Evolutionary conservation across 1,140 invertebrate species (phyloP).

Genomic region (Panagrolaimus sp.): DNA sequence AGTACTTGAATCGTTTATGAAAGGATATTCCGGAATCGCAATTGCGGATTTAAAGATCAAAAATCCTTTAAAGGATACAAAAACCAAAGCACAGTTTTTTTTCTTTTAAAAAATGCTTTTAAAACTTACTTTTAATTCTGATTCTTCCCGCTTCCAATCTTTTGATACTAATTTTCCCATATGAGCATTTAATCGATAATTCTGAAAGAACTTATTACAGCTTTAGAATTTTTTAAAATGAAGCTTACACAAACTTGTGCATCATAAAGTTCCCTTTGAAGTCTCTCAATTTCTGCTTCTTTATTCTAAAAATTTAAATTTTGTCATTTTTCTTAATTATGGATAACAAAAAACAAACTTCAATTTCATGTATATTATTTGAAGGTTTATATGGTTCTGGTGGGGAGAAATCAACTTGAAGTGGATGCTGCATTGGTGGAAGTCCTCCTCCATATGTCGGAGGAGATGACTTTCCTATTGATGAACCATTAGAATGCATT

Average conservation of each 20-base stretch:
- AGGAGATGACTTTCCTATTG: conserved; percentile 4
- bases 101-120: too few species aligned
- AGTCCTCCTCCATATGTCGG: conserved; percentile 3
- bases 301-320: conserved; percentile 1
- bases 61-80: too few species aligned
- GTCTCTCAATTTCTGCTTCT: conserved; percentile 3
- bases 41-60: too few species aligned
- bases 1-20: too few species aligned
- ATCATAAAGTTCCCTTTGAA: conserved; percentile 7
- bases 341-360: background rate
- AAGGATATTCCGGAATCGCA: too few species aligned
- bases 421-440: conserved; percentile 5
- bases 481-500: background rate
- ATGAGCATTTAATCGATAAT: conserved; percentile 2
- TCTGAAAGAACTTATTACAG: too few species aligned
- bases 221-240: background rate
- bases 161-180: conserved; percentile 8
- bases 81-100: too few species aligned
- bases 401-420: background rate
- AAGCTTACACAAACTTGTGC: conserved; percentile 13
- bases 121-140: background rate
- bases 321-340: background rate
- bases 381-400: background rate
- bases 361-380: background rate
- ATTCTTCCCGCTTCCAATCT: conserved; percentile 8